Percentiles rank a stretch among this genome's conserved stretches.
phyloP scores from a whole-genome alignment of 2,113 vertebrate species.

The Oncorhynchus clarkii region DNA sequence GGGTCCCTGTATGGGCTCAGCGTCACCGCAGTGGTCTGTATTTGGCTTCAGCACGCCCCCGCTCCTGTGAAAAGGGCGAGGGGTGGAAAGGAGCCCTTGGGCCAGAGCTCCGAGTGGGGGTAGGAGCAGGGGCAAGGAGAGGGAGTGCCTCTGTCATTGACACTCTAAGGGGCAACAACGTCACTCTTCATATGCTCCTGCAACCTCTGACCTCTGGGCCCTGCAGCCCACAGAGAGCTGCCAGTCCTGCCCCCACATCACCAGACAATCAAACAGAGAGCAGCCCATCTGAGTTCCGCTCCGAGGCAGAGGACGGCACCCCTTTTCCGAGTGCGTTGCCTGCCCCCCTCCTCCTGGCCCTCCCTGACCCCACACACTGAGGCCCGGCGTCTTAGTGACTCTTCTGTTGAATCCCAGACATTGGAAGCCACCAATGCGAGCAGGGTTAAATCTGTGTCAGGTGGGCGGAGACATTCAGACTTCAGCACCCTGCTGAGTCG shows the following conservation, averaged over 20 bases:
- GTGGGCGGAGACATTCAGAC: slow-evolving; percentile 63
- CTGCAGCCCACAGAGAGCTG: slow-evolving; percentile 24
- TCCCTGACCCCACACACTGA: slow-evolving; percentile 34
- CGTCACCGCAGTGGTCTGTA: slow-evolving; percentile 34
- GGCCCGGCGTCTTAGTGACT: slow-evolving; percentile 60
- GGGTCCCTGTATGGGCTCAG: slow-evolving; percentile 53
- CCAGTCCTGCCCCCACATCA: slow-evolving; percentile 35
- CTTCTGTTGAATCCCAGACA: slow-evolving; percentile 19
- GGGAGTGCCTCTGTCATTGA: slow-evolving; percentile 71
- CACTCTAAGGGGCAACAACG: slow-evolving; percentile 42
- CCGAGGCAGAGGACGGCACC: slow-evolving; percentile 24
- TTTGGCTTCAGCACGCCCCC: slow-evolving; percentile 48
- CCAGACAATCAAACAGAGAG: slow-evolving; percentile 31
- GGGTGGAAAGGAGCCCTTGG: slow-evolving; percentile 37
- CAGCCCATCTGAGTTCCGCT: slow-evolving; percentile 18
- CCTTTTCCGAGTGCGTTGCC: slow-evolving; percentile 17
- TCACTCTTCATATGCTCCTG: slow-evolving; percentile 44
- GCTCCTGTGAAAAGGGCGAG: slow-evolving; percentile 50
- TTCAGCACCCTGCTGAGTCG: slow-evolving; percentile 53
- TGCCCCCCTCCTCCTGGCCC: slow-evolving; percentile 16
- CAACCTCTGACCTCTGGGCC: slow-evolving; percentile 16
- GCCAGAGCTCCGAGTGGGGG: slow-evolving; percentile 41
- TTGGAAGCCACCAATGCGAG: neutral
- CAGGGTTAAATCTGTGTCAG: neutral
- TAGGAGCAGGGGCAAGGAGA: slow-evolving; percentile 49